A percentile compares a stretch with the other conserved stretches of the same genome.
Conservation (phyloP, 2,888 invertebrate genomes). For the Macaria notata region DNA sequence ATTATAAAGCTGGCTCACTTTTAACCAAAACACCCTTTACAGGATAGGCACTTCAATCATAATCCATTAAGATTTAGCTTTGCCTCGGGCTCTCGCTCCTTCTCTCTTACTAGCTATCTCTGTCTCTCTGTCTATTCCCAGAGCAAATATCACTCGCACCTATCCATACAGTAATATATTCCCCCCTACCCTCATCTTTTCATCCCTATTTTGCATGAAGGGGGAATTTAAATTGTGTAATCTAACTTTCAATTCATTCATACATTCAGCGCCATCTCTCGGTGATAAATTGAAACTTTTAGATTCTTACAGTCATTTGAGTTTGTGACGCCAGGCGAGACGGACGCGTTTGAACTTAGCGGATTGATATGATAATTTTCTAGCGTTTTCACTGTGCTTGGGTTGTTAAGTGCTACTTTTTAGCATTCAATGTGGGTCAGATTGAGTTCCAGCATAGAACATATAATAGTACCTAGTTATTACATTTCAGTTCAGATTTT, state of each 20-base stretch:
- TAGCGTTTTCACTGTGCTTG: slow-evolving; percentile 37
- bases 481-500: background rate
- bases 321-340: slow-evolving; percentile 41
- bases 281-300: slow-evolving; percentile 79
- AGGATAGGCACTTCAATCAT: slow-evolving; percentile 78
- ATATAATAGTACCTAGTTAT: no score
- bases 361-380: slow-evolving; percentile 54
- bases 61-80: slow-evolving; percentile 80
- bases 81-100: slow-evolving; percentile 67
- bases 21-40: slow-evolving; percentile 13
- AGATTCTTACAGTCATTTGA: slow-evolving; percentile 72
- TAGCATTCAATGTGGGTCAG: slow-evolving; percentile 19
- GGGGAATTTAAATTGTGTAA: slow-evolving; percentile 83
- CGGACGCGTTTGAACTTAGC: slow-evolving; percentile 41
- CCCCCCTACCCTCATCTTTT: slow-evolving; percentile 78
- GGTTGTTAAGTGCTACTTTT: slow-evolving; percentile 29
- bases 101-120: background rate
- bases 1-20: no score
- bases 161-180: slow-evolving; percentile 71
- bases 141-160: slow-evolving; percentile 75
- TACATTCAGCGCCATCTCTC: slow-evolving; percentile 80
- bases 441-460: background rate
- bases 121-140: slow-evolving; percentile 64
- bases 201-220: slow-evolving; percentile 79
- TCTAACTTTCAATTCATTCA: slow-evolving; percentile 83